Evolutionary conservation across 2,113 vertebrate species (phyloP).

Genomic region (Illadopsis cleaveri): DNA sequence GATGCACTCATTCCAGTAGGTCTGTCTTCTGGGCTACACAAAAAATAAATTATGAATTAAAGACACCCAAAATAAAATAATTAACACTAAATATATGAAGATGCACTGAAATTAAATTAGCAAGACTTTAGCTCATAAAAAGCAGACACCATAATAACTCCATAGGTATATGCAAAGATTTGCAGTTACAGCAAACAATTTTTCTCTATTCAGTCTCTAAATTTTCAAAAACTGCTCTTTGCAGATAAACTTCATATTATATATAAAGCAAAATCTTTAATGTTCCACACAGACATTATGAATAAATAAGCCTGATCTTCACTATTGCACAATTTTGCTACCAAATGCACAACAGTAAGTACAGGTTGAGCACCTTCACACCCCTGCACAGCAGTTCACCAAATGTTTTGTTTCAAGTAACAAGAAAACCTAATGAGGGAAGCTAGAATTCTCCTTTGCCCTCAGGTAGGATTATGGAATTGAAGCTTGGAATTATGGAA

Average conservation of each 20-base stretch:
- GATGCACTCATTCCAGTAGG: conserved; percentile 62
- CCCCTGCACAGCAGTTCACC: neutral
- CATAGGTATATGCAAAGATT: neutral
- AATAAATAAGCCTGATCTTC: neutral
- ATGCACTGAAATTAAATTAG: neutral
- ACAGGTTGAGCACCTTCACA: neutral
- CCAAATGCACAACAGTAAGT: neutral
- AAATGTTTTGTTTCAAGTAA: neutral
- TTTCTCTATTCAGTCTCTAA: neutral
- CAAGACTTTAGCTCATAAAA: neutral
- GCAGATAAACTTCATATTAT: neutral
- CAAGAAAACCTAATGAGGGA: neutral
- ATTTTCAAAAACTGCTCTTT: neutral
- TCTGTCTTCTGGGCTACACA: conserved; percentile 74
- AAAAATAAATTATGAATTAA: neutral
- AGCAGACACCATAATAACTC: neutral
- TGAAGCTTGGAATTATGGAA: too few relatives aligned
- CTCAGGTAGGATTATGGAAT: neutral
- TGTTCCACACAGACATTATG: neutral
- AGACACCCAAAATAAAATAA: neutral
- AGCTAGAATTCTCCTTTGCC: neutral
- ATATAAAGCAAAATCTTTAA: neutral
- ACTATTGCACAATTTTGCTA: neutral
- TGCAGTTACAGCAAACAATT: neutral
- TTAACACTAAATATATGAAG: neutral